phyloP scores from a whole-genome alignment of 2,113 vertebrate genomes.

The Trachemys scripta region DNA sequence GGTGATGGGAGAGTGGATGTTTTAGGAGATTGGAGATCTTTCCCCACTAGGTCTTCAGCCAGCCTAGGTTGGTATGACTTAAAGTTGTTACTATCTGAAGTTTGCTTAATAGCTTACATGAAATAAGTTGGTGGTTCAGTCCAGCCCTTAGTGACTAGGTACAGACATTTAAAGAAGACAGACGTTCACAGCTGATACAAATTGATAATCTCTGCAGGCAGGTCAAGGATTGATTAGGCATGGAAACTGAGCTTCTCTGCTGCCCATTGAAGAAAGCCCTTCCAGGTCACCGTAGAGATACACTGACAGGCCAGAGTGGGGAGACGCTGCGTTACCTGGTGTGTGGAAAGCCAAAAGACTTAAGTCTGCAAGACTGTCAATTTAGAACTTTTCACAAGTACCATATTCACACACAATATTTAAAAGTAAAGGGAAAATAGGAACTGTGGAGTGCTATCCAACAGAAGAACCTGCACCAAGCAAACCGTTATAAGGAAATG shows the following conservation, averaged over 20 bases:
- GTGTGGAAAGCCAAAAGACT: background rate
- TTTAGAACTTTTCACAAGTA: background rate
- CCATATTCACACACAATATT: background rate
- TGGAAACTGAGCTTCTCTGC: background rate
- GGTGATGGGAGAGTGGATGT: background rate
- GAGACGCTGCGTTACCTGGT: background rate
- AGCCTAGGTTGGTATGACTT: background rate
- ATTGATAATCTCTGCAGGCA: background rate
- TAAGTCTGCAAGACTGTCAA: background rate
- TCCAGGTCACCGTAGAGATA: background rate
- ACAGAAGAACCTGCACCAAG: background rate
- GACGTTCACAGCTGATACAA: background rate
- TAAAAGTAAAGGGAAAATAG: conserved; percentile 6
- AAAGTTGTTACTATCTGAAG: background rate
- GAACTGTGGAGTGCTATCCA: background rate
- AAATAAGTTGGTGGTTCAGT: background rate
- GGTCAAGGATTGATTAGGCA: background rate
- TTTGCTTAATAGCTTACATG: background rate
- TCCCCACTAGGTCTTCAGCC: background rate
- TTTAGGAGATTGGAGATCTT: background rate
- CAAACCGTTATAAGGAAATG: background rate
- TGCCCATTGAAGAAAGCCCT: background rate
- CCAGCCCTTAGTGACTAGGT: background rate
- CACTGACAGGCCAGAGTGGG: background rate
- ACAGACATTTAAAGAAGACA: background rate